Evolutionary conservation across 1,140 invertebrate genomes (phyloP), one percentile per base, ranked within the genome.

Genomic region (Aphaenogaster rudis): DNA sequence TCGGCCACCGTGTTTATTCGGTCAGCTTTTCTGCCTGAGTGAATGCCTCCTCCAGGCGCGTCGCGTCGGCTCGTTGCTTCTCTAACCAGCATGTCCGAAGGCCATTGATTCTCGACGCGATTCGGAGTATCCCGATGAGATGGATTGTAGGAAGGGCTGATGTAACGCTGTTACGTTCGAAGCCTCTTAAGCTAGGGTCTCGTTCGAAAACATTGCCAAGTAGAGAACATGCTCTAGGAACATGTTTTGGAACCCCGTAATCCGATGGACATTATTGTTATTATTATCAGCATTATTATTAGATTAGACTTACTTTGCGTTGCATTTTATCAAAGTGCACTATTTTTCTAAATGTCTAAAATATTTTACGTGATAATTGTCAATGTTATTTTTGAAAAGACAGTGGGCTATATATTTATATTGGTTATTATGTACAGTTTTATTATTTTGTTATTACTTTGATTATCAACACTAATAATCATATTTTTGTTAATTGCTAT

Each of bases 21-120:
- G 28, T 71, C 33, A 61, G 69, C 80, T 76, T 84, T 76, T 76
- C 80, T 45, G 80, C 69, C 17, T 76, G 52, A 84, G 63, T 76
- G 21, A 63, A 63, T 21, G 42, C 33, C 45, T 84, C 71, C 54
- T 76, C 39, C 69, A n/a, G 54, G 21, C 54, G 69, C 74, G 45
- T 74, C 42, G 54, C 74, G 45, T 74, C 42, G 54, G 28, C 69
- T 39, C 69, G 52, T 59, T 42, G 21, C 52, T 52, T 8, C 36
- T 67, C 63, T 54, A 76, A 8, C 42, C 42, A 76, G 54, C 42
- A 42, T 69, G 54, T 39, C 28, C 42, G 69, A 48, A 74, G 42
- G 42, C 42, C 42, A 69, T 69, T 84, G 80, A 84, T 76, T 84
- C 52, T n/a, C 33, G 80, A 74, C 13, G 28, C 28, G 21, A 33